Evolutionary conservation across 2,888 invertebrate species (phyloP).

Genomic region (Acholoe squamosa): DNA sequence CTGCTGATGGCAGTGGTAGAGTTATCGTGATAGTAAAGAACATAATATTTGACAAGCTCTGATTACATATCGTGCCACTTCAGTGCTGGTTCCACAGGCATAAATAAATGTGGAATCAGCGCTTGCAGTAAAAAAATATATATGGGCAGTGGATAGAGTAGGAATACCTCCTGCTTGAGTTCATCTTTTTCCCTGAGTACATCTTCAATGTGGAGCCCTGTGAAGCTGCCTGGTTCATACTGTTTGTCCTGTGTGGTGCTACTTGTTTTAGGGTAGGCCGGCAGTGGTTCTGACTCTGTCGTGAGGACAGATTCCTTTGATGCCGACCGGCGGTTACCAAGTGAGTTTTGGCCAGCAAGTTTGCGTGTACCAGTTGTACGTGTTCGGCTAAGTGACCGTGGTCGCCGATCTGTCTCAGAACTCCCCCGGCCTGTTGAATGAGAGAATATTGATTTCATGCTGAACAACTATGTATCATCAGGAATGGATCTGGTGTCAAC

Average conservation of each 20-base stretch:
- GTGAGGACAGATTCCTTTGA: constrained; percentile 40
- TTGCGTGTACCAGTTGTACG: neutral
- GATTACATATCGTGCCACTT: no score
- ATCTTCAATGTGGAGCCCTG: constrained; percentile 76
- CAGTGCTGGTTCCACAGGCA: no score
- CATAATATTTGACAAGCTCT: no score
- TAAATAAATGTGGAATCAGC: no score
- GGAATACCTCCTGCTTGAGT: constrained; percentile 75
- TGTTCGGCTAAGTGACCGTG: constrained; percentile 18
- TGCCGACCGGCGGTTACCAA: neutral
- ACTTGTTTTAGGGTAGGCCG: constrained; percentile 43
- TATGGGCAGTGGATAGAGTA: no score
- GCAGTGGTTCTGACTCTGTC: constrained; percentile 52
- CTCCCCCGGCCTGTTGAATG: neutral
- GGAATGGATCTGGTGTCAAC: no score
- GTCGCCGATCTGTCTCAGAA: neutral
- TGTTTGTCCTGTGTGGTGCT: constrained; percentile 46
- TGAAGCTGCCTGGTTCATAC: constrained; percentile 74
- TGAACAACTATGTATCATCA: no score
- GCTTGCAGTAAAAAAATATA: no score
- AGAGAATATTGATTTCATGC: neutral
- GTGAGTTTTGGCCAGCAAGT: neutral
- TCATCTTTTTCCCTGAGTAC: constrained; percentile 77
- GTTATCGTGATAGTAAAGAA: no score
- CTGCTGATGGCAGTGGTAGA: no score